Conservation (phyloP, 2,888 invertebrate genomes). For the Dicycla oo region DNA sequence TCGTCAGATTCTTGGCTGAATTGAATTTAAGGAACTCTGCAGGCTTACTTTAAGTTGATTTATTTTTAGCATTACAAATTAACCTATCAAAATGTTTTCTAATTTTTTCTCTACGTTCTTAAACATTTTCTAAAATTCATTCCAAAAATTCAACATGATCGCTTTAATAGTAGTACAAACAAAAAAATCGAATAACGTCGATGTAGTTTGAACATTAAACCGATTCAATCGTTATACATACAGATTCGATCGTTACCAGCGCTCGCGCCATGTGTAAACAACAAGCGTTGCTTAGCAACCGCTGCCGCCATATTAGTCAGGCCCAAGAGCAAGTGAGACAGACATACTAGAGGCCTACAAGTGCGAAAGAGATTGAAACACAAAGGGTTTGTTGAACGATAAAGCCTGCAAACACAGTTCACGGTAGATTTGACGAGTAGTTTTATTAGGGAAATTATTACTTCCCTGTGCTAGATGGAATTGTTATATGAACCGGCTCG, state of each 20-base stretch:
- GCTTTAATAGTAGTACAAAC: slow-evolving; percentile 1
- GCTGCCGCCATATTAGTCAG: slow-evolving; percentile 43
- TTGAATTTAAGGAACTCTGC: neutral
- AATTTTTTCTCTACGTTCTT: neutral
- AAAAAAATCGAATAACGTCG: slow-evolving; percentile 43
- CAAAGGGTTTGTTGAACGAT: slow-evolving; percentile 80
- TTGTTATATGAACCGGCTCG: slow-evolving; percentile 66
- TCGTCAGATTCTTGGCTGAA: neutral
- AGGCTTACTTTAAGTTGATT: neutral
- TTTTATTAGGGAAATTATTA: slow-evolving; percentile 83
- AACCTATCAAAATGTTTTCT: neutral
- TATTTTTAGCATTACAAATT: neutral
- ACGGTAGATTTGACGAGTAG: slow-evolving; percentile 75
- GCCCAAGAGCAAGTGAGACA: slow-evolving; percentile 58
- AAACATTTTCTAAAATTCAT: neutral
- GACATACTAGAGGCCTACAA: slow-evolving; percentile 11
- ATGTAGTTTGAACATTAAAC: slow-evolving; percentile 63
- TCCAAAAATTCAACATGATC: neutral
- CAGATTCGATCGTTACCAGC: slow-evolving; percentile 72
- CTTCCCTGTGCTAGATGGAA: slow-evolving; percentile 72
- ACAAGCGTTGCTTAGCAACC: slow-evolving; percentile 74
- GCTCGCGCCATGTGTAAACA: slow-evolving; percentile 75
- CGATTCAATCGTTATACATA: slow-evolving; percentile 67
- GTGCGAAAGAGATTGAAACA: slow-evolving; percentile 61
- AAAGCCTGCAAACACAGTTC: slow-evolving; percentile 78